A percentile compares a stretch with the other conserved stretches of the same genome.
phyloP scores from a whole-genome alignment of 2,113 vertebrate species.

The Sceloporus undulatus region DNA sequence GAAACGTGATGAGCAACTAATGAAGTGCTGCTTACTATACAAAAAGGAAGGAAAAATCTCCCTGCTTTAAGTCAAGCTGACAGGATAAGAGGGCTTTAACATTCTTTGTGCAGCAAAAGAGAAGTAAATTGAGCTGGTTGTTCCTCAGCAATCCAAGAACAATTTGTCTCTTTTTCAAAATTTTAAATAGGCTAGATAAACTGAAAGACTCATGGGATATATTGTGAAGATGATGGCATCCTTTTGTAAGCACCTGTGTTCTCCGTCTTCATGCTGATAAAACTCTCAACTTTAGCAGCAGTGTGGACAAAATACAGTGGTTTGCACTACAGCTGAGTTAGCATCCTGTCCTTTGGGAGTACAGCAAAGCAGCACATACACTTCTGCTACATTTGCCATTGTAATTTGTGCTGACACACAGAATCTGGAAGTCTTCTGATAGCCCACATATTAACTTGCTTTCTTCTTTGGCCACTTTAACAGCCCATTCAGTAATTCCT shows the following conservation, averaged over 20 bases:
- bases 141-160: constrained; percentile 31
- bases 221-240: neutral
- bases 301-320: neutral
- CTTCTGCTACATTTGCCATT: neutral
- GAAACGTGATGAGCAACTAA: neutral
- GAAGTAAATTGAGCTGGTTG: constrained; percentile 5
- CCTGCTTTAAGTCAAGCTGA: neutral
- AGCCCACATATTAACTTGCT: neutral
- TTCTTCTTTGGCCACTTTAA: neutral
- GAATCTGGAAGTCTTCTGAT: too few species aligned
- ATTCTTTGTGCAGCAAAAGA: accelerated
- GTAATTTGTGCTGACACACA: neutral
- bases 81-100: constrained; percentile 26
- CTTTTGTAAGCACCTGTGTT: neutral
- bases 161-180: constrained; percentile 28
- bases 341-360: neutral
- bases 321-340: neutral
- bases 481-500: neutral
- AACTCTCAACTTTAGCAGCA: neutral
- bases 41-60: constrained; percentile 3
- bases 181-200: constrained; percentile 39
- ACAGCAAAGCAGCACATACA: neutral
- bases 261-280: neutral
- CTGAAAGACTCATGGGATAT: constrained; percentile 23
- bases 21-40: neutral